phyloP scores from a whole-genome alignment of 2,888 invertebrate species.

The Lumbricus terrestris region DNA sequence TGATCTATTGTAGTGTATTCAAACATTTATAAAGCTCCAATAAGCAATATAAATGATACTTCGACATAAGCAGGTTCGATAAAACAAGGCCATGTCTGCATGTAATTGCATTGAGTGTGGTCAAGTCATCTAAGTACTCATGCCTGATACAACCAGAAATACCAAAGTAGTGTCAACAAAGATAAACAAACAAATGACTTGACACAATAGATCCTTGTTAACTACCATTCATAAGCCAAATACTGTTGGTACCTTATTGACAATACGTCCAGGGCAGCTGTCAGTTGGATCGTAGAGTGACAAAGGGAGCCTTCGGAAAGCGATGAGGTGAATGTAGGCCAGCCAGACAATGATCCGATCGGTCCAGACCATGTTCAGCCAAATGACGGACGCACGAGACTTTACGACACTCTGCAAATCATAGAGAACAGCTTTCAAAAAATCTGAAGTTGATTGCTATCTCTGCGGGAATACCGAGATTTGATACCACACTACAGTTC shows the following conservation, averaged over 20 bases:
- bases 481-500: not conserved
- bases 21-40: no score
- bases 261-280: conserved; percentile 8
- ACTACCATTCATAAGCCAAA: not conserved
- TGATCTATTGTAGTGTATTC: no score
- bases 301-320: conserved; percentile 11
- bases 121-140: no score
- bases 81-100: no score
- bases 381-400: conserved; percentile 17
- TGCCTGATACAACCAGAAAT: no score
- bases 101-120: no score
- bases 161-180: not conserved
- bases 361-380: conserved; percentile 7
- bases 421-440: not conserved
- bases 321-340: conserved; percentile 17
- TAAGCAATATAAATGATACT: no score
- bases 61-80: no score
- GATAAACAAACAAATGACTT: not conserved
- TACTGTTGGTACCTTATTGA: conserved; percentile 15
- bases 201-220: not conserved
- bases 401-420: conserved; percentile 11
- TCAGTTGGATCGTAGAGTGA: conserved; percentile 18
- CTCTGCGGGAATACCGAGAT: not conserved
- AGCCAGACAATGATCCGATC: conserved; percentile 21
- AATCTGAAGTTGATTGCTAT: not conserved